Base-by-base conservation (phyloP, 2,113 vertebrate genomes). In the Girardinichthys multiradiatus region DNA sequence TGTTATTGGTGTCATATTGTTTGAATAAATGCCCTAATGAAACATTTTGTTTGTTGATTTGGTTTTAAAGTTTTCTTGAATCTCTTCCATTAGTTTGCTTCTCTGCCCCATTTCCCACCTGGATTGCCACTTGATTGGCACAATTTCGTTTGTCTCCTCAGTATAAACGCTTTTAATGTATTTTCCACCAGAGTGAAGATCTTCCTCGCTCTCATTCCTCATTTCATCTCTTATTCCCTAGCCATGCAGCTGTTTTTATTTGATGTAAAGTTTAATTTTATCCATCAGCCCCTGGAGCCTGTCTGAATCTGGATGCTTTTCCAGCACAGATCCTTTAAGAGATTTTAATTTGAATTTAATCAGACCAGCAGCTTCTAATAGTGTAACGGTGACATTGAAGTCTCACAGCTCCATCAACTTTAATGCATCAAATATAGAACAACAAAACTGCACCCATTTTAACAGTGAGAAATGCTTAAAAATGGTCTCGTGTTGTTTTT, bases 251-350 rank as follows among this genome's bases (percentile, higher is more conserved):
- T 28, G 15, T 31, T 61, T 31, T 61, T 61, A 30, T 61, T 61
- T 61, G 29, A 61, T 24, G 21, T 54, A 54, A 54, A 61, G 29
- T 61, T 61, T 61, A 61, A 61, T 61, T 61, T 61, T 61, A 61
- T 61, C 59, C 30, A 10, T 28, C 29, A 21, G 29, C 59, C 29
- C 33, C 59, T 27, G 58, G 58, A 28, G 28, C 13, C 26, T 61
- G 6, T 61, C 13, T 61, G 29, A 6, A 31, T 61, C 3, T 61
- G 59, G 59, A 19, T 31, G 24, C 7, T 30, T 14, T 9, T 61
- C 19, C 29, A 31, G 4, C 5, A 10, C 28, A 60, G 29, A 4
- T 33, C 17, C 30, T 19, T 12, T 61, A 33, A 19, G 17, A 19
- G 8, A 61, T 31, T 31, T 61, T 61, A 21, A 61, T 15, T 33